These are phyloP conservation scores for Calypte anna DNA, from an alignment of 2,113 vertebrate species.

Conservation along the genomic window DNA sequence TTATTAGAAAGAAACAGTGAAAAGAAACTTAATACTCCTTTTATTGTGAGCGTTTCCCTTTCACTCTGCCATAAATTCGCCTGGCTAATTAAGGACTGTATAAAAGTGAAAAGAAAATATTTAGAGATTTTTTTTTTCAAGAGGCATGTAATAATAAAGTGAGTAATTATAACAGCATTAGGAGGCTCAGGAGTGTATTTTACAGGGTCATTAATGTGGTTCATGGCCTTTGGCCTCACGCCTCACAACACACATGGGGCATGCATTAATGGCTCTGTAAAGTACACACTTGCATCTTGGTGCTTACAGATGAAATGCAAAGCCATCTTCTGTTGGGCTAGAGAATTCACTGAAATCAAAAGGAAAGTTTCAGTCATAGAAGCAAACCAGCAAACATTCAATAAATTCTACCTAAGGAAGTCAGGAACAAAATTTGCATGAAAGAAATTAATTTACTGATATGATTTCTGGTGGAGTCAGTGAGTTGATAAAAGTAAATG, in stretches of 20 bases:
- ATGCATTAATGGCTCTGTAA: background rate
- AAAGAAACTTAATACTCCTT: background rate
- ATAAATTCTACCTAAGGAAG: background rate
- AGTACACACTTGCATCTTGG: background rate
- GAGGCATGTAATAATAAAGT: slow-evolving; percentile 9
- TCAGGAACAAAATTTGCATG: background rate
- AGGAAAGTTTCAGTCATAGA: background rate
- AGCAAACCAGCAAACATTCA: background rate
- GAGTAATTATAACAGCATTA: slow-evolving; percentile 53
- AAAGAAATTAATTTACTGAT: background rate
- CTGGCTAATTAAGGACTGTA: background rate
- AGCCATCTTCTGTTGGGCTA: background rate
- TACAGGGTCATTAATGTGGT: slow-evolving; percentile 18
- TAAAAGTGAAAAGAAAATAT: slow-evolving; percentile 3
- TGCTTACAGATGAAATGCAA: background rate
- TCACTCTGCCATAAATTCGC: background rate
- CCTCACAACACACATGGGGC: background rate
- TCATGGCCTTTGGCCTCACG: slow-evolving; percentile 26
- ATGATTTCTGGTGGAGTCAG: background rate
- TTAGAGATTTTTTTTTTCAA: slow-evolving; percentile 20
- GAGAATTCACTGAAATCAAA: background rate
- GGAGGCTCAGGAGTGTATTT: slow-evolving; percentile 32
- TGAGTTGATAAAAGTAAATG: background rate
- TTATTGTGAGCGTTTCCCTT: background rate
- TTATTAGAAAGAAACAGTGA: background rate